Base-by-base conservation (phyloP, 2,113 vertebrate species). In the Brachyhypopomus gauderio region DNA sequence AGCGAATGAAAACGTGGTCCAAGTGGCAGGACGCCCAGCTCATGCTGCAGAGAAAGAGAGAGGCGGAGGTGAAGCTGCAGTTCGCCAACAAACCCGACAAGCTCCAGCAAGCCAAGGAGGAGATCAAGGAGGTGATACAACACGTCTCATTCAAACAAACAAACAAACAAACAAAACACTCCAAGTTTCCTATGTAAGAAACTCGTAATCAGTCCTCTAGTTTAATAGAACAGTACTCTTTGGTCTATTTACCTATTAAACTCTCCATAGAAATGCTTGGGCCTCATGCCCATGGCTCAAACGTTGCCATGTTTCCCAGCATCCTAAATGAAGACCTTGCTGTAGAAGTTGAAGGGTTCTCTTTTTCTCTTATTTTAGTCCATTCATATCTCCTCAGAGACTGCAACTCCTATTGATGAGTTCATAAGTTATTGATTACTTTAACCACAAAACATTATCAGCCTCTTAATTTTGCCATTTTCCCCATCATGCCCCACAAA, bases 11-110 rank as follows among this genome's bases (percentile, higher is more conserved):
- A 91, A 96, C 96, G 74, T 99, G 98, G 97, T 96, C 97, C 89
- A 98, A 96, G 84, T 98, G 97, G 96, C 97, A 99, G 91, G 97
- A 99, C 87, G 94, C 94, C 82, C 97, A 98, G 90, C 85, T 98
- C 82, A 95, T 96, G 88, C 95, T 99, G 88, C 96, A 97, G 90
- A 96, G 96, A 92, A 99, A 99, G 90, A 92, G 96, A 79, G 98
- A 99, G 85, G 95, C 96, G 16, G 97, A 99, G 86, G 96, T 96
- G 86, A 99, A 98, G 89, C 96, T 99, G 67, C 97, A 98, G 85
- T 93, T 95, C 85, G 94, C 93, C 87, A 99, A 98, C 92, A 99
- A 97, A 88, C 96, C 97, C 36, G 98, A 99, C 90, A 99, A 99
- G 88, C 86, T 98, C 62, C 97, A 99, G 87, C 98, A 98, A 94